Conservation (phyloP, 2,113 vertebrate species). For the Etheostoma cragini region DNA sequence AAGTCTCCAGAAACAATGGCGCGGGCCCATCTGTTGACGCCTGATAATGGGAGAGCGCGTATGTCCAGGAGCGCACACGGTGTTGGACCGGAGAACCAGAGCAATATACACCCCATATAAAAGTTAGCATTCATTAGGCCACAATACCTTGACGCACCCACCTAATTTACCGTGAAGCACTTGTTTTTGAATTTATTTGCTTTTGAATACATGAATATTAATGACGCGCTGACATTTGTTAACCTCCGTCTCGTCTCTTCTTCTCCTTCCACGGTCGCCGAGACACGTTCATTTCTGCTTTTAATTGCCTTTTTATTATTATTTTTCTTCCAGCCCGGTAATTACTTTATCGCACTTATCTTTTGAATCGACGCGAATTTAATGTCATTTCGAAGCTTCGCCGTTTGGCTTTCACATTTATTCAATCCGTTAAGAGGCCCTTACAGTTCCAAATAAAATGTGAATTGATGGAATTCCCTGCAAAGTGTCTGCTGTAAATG, state of each 20-base stretch:
- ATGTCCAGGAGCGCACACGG: constrained; percentile 92
- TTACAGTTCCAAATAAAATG: neutral
- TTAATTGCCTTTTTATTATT: constrained; percentile 49
- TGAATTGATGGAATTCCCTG: constrained; percentile 37
- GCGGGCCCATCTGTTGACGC: constrained; percentile 95
- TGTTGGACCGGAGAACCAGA: constrained; percentile 89
- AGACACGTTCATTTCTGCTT: constrained; percentile 46
- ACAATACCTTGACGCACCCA: constrained; percentile 90
- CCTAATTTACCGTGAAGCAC: constrained; percentile 89
- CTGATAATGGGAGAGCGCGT: constrained; percentile 89
- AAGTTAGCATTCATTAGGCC: constrained; percentile 89
- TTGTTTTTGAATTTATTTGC: constrained; percentile 86
- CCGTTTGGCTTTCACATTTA: constrained; percentile 2
- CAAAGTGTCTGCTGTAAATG: constrained; percentile 27
- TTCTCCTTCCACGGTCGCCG: constrained; percentile 44
- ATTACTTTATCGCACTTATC: constrained; percentile 33
- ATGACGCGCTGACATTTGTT: constrained; percentile 82
- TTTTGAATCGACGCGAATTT: neutral
- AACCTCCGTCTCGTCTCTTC: constrained; percentile 69
- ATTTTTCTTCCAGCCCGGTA: constrained; percentile 33
- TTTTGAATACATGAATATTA: constrained; percentile 87
- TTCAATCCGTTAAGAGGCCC: constrained; percentile 11
- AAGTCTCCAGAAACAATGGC: constrained; percentile 86
- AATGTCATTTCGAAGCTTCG: constrained; percentile 27
- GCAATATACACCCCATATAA: constrained; percentile 96